Evolutionary conservation across 1,140 invertebrate species (phyloP).

Genomic region (Pseudobourletiella spinata): DNA sequence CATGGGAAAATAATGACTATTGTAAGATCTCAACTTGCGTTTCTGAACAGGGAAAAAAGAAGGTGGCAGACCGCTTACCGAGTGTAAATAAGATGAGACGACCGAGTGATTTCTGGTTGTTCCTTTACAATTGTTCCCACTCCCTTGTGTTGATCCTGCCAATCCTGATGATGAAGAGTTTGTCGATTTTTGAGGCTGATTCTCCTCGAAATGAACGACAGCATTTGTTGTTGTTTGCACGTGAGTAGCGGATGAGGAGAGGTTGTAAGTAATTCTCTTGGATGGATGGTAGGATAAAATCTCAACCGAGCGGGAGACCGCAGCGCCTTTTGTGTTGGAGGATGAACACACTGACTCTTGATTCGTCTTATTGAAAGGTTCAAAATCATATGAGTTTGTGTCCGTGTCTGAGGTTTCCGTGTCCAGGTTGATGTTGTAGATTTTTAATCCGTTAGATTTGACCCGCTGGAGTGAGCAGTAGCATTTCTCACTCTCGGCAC

Average conservation of each 20-base stretch:
- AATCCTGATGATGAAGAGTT: neutral
- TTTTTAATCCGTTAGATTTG: conserved; percentile 39
- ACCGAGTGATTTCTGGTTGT: neutral
- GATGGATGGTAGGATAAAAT: conserved; percentile 31
- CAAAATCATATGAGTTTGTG: conserved; percentile 35
- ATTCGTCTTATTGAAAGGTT: conserved; percentile 23
- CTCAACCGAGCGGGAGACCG: conserved; percentile 16
- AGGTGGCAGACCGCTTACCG: too few species aligned
- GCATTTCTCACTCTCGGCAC: conserved; percentile 77
- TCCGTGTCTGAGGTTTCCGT: conserved; percentile 39
- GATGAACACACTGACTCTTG: conserved; percentile 2
- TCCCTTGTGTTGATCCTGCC: neutral
- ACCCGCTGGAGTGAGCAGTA: conserved; percentile 54
- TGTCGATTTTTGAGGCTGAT: neutral
- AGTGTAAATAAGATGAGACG: conserved; percentile 1
- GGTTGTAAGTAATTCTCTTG: conserved; percentile 10
- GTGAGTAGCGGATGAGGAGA: neutral
- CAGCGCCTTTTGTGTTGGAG: neutral
- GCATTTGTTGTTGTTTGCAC: conserved; percentile 19
- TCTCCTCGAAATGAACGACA: conserved; percentile 19
- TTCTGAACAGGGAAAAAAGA: too few species aligned
- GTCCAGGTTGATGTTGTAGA: conserved; percentile 41
- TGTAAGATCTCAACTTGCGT: too few species aligned
- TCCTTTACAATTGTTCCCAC: neutral
- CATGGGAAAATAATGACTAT: too few species aligned